Base-by-base conservation (phyloP, 2,113 vertebrate species). In the Lophotis ruficrista region DNA sequence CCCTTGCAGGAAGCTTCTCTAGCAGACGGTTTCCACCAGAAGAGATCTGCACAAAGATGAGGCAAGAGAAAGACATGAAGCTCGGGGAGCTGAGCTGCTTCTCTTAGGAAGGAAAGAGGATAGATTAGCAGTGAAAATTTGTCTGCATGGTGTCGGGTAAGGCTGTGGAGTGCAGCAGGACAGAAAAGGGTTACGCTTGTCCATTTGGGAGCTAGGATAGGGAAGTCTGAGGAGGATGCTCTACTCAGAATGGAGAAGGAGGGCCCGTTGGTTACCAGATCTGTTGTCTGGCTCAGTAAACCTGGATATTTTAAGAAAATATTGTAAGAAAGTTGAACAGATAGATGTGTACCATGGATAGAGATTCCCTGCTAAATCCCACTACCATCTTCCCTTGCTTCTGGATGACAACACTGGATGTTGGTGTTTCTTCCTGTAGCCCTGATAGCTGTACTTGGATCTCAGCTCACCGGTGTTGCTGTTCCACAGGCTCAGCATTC, bases 331-430 rank as follows among this genome's bases (percentile, higher is more conserved):
- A 30, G 24, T 33, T 47, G 23, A 69, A 43, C 27, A 68, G 61
- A 31, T 33, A 31, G 38, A 7, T 35, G 12, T 89, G 82, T 95
- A 98, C 98, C 98, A 98, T 57, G 14, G 96, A 77, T 22, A 99
- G 54, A 57, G 98, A 96, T 17, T 98, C 98, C 20, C 96, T 54
- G 30, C 95, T 96, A 35, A 98, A 98, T 15, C 98, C 98, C 12
- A 98, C 69, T 1, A 98, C 77, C 82, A 98, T 85, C 76, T 90
- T 96, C n/a, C 94, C 96, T 43, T 84, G 91, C 53, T 89, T 98
- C 13, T 96, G 97, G 33, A 98, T 57, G 1, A 91, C 50, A 19
- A 96, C 93, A 0, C 89, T 96, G 45, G 87, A 96, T 5, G 90
- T 83, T 5, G 94, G 58, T 9, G 58, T 97, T 83, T 98, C 77